phyloP scores from a whole-genome alignment of 2,113 vertebrate species.

The Meles meles region DNA sequence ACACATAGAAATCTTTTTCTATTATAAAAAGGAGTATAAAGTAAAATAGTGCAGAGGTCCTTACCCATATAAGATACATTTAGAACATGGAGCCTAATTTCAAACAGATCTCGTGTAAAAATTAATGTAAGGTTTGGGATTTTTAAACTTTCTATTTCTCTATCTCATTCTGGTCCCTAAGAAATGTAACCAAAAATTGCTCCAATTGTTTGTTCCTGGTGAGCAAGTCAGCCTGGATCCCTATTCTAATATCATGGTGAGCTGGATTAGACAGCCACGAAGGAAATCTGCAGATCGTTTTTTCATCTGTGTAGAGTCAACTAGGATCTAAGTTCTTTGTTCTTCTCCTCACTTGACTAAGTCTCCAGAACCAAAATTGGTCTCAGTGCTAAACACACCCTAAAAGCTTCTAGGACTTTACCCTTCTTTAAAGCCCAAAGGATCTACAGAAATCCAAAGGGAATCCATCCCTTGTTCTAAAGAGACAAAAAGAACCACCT shows the following conservation, averaged over 20 bases:
- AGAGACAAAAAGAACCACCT: neutral
- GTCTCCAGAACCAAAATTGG: neutral
- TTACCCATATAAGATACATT: neutral
- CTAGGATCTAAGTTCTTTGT: neutral
- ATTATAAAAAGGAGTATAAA: conserved; percentile 3
- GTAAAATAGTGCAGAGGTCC: neutral
- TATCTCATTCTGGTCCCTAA: neutral
- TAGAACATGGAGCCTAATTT: neutral
- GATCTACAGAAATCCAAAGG: neutral
- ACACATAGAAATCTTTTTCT: conserved; percentile 11
- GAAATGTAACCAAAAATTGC: neutral
- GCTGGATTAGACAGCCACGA: neutral
- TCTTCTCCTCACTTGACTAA: neutral
- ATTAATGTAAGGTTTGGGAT: neutral
- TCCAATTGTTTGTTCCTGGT: neutral
- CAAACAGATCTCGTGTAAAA: conserved; percentile 19
- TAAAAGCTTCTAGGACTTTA: neutral
- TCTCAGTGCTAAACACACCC: neutral
- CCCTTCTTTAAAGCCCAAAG: neutral
- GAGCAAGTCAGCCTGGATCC: neutral
- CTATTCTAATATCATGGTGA: neutral
- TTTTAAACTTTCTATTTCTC: conserved; percentile 30
- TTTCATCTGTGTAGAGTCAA: neutral
- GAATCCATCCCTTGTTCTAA: neutral
- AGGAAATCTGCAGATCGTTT: neutral